Evolutionary conservation across 2,797 vertebrate genomes (phyloP).

Genomic region (Macropodus opercularis): DNA sequence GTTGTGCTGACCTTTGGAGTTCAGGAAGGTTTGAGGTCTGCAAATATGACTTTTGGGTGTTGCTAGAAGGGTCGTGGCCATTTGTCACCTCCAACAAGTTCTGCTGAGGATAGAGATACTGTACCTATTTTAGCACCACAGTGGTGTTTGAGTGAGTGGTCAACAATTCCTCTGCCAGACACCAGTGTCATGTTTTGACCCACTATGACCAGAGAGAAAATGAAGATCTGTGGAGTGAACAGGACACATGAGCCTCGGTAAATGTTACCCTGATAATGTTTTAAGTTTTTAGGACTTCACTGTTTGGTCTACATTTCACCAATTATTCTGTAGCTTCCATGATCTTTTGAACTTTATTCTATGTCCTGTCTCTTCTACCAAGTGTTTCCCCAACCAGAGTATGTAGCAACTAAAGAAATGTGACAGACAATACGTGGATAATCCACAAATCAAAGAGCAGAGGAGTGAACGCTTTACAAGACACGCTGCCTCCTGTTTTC

Average conservation of each 20-base stretch:
- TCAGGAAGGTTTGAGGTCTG: constrained; percentile 26
- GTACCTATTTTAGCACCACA: constrained; percentile 51
- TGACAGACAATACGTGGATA: constrained; percentile 29
- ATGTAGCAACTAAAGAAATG: constrained; percentile 28
- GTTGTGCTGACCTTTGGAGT: constrained; percentile 37
- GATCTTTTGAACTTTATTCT: not conserved
- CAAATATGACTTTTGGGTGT: constrained; percentile 39
- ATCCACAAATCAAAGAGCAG: constrained; percentile 50
- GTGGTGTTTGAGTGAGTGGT: constrained; percentile 42
- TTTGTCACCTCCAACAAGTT: constrained; percentile 35
- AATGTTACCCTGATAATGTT: constrained; percentile 32
- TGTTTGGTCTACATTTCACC: no score
- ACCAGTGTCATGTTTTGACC: constrained; percentile 36
- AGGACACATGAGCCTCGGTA: constrained; percentile 7
- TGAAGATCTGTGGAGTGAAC: constrained; percentile 29
- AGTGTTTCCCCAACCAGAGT: constrained; percentile 3
- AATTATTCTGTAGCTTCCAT: no score
- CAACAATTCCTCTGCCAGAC: constrained; percentile 48
- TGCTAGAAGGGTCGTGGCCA: not conserved
- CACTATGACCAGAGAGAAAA: constrained; percentile 30
- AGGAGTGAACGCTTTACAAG: constrained; percentile 63
- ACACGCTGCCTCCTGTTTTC: constrained; percentile 67
- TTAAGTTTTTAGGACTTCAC: constrained; percentile 32
- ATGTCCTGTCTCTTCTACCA: not conserved
- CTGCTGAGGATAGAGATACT: constrained; percentile 29